phyloP scores from a whole-genome alignment of 2,113 vertebrate species.

The Rynchops niger region DNA sequence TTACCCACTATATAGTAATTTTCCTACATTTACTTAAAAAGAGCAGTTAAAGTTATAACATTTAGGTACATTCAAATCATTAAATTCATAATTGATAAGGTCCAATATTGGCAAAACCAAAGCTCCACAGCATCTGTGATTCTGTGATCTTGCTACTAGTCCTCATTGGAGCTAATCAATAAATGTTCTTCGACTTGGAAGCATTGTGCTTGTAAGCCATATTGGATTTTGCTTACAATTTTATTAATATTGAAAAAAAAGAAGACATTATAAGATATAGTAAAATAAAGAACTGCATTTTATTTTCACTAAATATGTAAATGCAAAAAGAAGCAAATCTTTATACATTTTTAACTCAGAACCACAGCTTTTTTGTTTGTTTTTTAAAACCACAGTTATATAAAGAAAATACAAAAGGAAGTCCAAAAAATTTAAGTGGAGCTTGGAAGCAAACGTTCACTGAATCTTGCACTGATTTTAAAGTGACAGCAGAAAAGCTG shows the following conservation, averaged over 20 bases:
- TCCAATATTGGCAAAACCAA: neutral
- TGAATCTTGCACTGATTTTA: neutral
- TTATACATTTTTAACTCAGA: neutral
- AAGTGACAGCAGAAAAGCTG: neutral
- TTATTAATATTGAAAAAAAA: neutral
- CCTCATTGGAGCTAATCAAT: neutral
- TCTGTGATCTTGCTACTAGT: neutral
- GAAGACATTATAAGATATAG: neutral
- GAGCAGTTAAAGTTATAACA: neutral
- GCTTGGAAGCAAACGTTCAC: neutral
- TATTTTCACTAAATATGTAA: neutral
- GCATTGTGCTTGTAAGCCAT: neutral
- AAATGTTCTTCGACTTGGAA: neutral
- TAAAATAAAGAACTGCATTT: neutral
- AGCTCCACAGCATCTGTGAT: neutral
- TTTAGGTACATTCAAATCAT: neutral
- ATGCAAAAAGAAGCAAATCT: neutral
- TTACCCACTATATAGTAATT: neutral
- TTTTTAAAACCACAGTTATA: neutral
- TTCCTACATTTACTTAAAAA: neutral
- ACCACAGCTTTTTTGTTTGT: neutral
- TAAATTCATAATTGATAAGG: neutral
- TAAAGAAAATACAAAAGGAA: neutral
- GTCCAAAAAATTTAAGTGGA: neutral
- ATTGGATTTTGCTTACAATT: neutral